Base-by-base conservation (phyloP, 2,113 vertebrate species). In the Callipepla californica region DNA sequence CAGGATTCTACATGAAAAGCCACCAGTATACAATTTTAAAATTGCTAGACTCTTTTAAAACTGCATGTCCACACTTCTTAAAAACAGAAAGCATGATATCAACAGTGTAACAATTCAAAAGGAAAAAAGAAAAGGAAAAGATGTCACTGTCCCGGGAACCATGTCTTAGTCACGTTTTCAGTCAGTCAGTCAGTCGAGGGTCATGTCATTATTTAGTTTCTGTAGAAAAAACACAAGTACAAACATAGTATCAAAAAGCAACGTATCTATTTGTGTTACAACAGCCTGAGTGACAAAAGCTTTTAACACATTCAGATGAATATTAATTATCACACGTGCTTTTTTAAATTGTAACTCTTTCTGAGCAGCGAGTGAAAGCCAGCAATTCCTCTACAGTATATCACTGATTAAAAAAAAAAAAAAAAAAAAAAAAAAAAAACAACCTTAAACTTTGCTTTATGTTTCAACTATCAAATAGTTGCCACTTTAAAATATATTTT, bases 211-310 rank as follows among this genome's bases (percentile, higher is more conserved):
- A 97, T 73, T 96, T 98, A 98, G 97, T 97, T 97, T 98, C 97
- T 98, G 98, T 88, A 98, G 97, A 98, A 98, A 98, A 97, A 98
- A 97, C 97, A 98, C 94, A 98, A 97, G 96, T 87, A 97, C 97
- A 97, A 97, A 97, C 97, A 97, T 90, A 93, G 97, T 85, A 94
- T 97, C 93, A 97, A 94, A 95, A 95, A 89, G 86, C 91, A 93
- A 96, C 40, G 36, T 94, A 94, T 2, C 7, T 90, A 68, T 80
- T 93, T 28, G 26, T 0, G 13, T 77, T 68, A 63, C 4, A 93
- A 36, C 4, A 62, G 30, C 42, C 73, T 30, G 79, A 19, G 19
- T 61, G 87, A 80, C 28, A 74, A 92, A 85, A 45, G 12, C 3
- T 44, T 81, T 61, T 20, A 81, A 36, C 26, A 34, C 45, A 58